Evolutionary conservation across 2,888 invertebrate genomes (phyloP), one percentile per base, ranked within the genome.

Genomic region (Pachydiplax longipennis): DNA sequence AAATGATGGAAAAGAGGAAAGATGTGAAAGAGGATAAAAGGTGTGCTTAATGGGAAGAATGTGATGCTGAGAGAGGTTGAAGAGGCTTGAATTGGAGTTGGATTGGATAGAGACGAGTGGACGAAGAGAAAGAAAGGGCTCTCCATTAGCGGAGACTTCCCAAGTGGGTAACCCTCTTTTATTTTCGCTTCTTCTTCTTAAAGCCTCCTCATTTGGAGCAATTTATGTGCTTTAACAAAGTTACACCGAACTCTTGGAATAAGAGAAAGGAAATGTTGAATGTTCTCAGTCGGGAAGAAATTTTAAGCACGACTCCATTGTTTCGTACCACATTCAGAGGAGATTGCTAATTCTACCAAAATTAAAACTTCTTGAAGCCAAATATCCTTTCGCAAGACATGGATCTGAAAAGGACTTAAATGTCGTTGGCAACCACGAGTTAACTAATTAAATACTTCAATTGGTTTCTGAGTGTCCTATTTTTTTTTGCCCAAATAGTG

Each of bases 161-260:
- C 61, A 87, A 87, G 87, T 87, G 87, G 87, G 61, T 25, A n/a
- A n/a, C 25, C 31, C 87, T 37, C 31, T 87, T 87, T 87, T 87
- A 61, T 61, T 87, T 87, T 65, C 37, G 61, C 87, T 58, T 65
- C 82, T 31, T 53, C 22, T 65, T 65, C 83, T 53, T 31, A 44
- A n/a, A 61, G 83, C 22, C 83, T 83, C 37, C 65, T 87, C 61
- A 61, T 87, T 37, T 48, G 61, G 37, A 87, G 61, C 87, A 87
- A 87, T 87, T 87, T 87, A 61, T 65, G 87, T 48, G 35, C 87
- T 87, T 65, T 37, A 53, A 40, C 58, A 48, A 87, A 87, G 87
- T 87, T 87, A 15, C 87, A 37, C 87, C 61, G 61, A 65, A 40
- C 65, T 87, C 61, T 48, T n/a, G 25, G 3, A 31, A 3, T 25